phyloP scores from a whole-genome alignment of 2,113 vertebrate species.

The Grammomys dolichurus region DNA sequence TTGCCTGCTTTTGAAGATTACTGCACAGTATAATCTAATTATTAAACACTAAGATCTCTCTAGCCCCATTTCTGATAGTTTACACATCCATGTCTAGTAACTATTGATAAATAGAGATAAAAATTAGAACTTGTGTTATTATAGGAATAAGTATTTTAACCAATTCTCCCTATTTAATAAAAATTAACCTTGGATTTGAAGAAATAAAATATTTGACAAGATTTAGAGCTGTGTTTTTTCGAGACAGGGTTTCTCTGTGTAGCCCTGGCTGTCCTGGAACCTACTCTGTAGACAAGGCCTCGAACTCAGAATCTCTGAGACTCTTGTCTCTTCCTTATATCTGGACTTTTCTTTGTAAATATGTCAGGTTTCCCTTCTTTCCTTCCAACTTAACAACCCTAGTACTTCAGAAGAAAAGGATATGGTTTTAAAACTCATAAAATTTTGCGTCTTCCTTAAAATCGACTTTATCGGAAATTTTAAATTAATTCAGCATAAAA shows the following conservation, averaged over 20 bases:
- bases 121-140: neutral
- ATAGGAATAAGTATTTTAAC: neutral
- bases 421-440: constrained; percentile 43
- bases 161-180: neutral
- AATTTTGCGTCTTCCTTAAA: neutral
- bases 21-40: neutral
- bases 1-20: neutral
- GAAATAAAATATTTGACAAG: constrained; percentile 6
- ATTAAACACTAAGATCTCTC: neutral
- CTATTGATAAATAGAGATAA: neutral
- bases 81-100: neutral
- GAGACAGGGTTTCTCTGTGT: no score
- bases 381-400: constrained; percentile 43
- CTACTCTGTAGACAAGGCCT: no score
- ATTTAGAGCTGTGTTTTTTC: neutral
- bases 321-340: constrained; percentile 39
- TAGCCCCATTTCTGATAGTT: neutral
- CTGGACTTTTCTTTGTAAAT: constrained; percentile 41
- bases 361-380: neutral
- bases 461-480: constrained; percentile 50
- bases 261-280: no score
- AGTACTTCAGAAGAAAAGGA: constrained; percentile 7
- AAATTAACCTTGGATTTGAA: neutral
- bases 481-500: constrained; percentile 68
- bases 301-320: neutral